phyloP scores from a whole-genome alignment of 2,888 invertebrate genomes.

The Melanostoma mellinum region DNA sequence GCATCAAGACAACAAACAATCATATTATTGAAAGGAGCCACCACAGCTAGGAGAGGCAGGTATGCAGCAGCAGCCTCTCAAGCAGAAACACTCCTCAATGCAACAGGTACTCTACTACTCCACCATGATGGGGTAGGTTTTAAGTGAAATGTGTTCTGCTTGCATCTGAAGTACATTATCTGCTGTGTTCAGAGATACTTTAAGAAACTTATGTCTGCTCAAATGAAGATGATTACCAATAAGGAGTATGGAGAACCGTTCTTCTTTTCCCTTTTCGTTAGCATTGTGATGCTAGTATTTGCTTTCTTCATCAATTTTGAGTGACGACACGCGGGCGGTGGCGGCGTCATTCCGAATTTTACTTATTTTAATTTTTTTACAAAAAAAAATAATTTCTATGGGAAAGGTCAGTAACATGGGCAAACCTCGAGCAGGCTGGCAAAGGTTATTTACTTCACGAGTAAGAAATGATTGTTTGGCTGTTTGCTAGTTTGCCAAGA shows the following conservation, averaged over 20 bases:
- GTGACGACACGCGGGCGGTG: not conserved
- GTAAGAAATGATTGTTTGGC: not conserved
- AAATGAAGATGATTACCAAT: slow-evolving; percentile 72
- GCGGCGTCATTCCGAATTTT: slow-evolving; percentile 2
- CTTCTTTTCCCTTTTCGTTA: slow-evolving; percentile 24
- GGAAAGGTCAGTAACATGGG: slow-evolving; percentile 37
- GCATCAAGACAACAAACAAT: slow-evolving; percentile 60
- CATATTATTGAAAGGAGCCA: slow-evolving; percentile 48
- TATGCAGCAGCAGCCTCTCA: slow-evolving; percentile 40
- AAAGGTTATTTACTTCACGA: slow-evolving; percentile 25
- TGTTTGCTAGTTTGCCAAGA: not conserved
- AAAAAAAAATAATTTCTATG: slow-evolving; percentile 4
- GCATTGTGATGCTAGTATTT: not conserved
- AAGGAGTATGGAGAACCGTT: slow-evolving; percentile 54
- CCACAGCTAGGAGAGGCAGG: slow-evolving; percentile 31
- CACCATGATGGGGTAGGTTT: slow-evolving; percentile 59
- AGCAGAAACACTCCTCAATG: slow-evolving; percentile 65
- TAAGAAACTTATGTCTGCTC: slow-evolving; percentile 69
- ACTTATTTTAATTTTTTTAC: not conserved
- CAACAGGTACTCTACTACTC: slow-evolving; percentile 59
- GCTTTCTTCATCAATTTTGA: not conserved
- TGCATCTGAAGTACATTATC: slow-evolving; percentile 68
- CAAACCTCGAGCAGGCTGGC: not conserved
- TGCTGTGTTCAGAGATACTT: slow-evolving; percentile 64
- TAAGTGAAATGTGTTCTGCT: slow-evolving; percentile 58